Evolutionary conservation across 2,888 invertebrate species (phyloP).

Genomic region (Drosophila kuntzei): DNA sequence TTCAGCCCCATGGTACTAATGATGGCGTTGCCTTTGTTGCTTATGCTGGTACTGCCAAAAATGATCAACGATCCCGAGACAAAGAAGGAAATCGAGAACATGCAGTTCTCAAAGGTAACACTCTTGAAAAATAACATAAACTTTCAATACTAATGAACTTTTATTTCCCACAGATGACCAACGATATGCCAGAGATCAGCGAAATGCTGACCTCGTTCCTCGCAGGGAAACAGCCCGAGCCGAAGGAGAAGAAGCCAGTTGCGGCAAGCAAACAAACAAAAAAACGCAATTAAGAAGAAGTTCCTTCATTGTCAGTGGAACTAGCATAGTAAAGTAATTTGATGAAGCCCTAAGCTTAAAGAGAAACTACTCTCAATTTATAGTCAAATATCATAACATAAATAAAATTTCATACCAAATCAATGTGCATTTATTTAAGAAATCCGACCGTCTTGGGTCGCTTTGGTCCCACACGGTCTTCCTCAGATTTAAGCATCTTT

Average conservation of each 20-base stretch:
- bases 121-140: too few relatives aligned
- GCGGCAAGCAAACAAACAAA: conserved; percentile 82
- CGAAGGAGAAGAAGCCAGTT: conserved; percentile 83
- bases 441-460: conserved; percentile 83
- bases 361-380: conserved; percentile 29
- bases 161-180: conserved; percentile 88
- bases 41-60: conserved; percentile 97
- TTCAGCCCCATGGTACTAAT: conserved; percentile 99
- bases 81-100: conserved; percentile 97
- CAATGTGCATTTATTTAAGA: conserved; percentile 68
- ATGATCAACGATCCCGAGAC: conserved; percentile 99
- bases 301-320: conserved; percentile 22
- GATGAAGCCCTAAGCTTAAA: conserved; percentile 41
- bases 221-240: conserved; percentile 88
- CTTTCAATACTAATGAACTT: too few relatives aligned
- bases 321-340: conserved; percentile 21
- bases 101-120: conserved; percentile 87
- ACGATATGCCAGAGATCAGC: conserved; percentile 97
- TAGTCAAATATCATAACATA: conserved; percentile 51
- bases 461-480: conserved; percentile 83
- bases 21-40: conserved; percentile 96
- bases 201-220: conserved; percentile 96
- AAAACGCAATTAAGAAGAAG: conserved; percentile 81
- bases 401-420: conserved; percentile 48
- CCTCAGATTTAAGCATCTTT: conserved; percentile 88